Conservation (phyloP, 2,797 vertebrate genomes). For the Benthosema pterotum region DNA sequence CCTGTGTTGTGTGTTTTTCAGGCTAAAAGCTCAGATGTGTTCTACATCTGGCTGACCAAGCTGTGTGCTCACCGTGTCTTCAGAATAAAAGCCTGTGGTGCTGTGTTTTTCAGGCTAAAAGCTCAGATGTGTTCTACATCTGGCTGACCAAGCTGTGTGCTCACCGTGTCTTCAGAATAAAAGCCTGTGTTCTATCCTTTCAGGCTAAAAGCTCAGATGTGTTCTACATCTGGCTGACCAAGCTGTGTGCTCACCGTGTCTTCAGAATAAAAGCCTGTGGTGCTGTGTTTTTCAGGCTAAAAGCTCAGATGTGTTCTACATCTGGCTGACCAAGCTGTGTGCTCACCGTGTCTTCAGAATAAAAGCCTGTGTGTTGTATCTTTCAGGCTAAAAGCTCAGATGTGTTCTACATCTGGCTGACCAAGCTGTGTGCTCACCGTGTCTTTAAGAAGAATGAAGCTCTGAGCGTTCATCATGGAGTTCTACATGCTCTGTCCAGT, state of each 20-base stretch:
- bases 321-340: constrained; percentile 90
- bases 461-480: constrained; percentile 69
- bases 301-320: constrained; percentile 76
- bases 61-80: constrained; percentile 86
- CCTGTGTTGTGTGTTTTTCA: no score
- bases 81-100: no score
- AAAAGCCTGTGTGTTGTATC: no score
- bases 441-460: constrained; percentile 80
- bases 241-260: constrained; percentile 86
- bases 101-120: no score
- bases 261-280: no score
- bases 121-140: constrained; percentile 79
- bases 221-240: constrained; percentile 92
- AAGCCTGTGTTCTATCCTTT: no score
- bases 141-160: constrained; percentile 89
- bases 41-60: constrained; percentile 91
- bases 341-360: constrained; percentile 80
- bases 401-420: constrained; percentile 89
- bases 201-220: no score
- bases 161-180: constrained; percentile 74
- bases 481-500: constrained; percentile 73
- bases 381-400: constrained; percentile 88
- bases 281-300: no score
- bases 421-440: constrained; percentile 88
- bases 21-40: no score